Evolutionary conservation across 2,113 vertebrate species (phyloP), one percentile per base, ranked within the genome.

Genomic region (Erythrocercus mccallii): DNA sequence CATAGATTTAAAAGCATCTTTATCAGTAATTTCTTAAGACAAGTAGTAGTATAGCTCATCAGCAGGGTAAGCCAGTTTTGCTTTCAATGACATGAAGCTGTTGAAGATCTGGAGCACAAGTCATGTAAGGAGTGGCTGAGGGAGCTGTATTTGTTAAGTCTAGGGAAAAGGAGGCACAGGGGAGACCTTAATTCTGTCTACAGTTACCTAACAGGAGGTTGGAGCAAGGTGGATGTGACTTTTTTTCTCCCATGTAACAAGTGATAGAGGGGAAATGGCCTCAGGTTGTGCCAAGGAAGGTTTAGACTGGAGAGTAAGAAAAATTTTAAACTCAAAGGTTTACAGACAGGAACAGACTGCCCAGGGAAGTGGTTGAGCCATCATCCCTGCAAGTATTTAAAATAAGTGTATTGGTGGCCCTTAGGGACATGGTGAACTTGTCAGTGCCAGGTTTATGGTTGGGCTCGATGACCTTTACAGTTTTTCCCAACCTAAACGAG

Each of bases 171-270:
- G 23, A 91, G 13, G 35, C 11, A 66, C 14, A 33, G 22, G 31
- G 31, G 20, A 8, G 27, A 62, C 18, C 22, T 47, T 33, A 69
- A 42, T 76, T 69, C 33, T 57, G 21, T 51, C 20, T 45, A 37
- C 22, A 80, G 1, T n/a, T 57, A 21, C 25, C 47, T 68, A 42
- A 66, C 35, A 62, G 35, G 53, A 76, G 14, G 9, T 2, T 81
- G 50, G n/a, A 78, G 69, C 1, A 15, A 64, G 33, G 12, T 35
- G 21, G 2, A 5, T 3, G 17, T 54, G 6, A 0, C n/a, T 45
- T 74, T 76, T 44, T 83, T 48, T 22, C 8, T 56, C 38, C 21
- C 10, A 19, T 11, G 20, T 61, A 65, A 31, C 9, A 51, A 65
- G 35, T 9, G 9, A 19, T 6, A 65, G 65, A 81, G 47, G 53